phyloP scores from a whole-genome alignment of 2,113 vertebrate species.

The Apus apus region DNA sequence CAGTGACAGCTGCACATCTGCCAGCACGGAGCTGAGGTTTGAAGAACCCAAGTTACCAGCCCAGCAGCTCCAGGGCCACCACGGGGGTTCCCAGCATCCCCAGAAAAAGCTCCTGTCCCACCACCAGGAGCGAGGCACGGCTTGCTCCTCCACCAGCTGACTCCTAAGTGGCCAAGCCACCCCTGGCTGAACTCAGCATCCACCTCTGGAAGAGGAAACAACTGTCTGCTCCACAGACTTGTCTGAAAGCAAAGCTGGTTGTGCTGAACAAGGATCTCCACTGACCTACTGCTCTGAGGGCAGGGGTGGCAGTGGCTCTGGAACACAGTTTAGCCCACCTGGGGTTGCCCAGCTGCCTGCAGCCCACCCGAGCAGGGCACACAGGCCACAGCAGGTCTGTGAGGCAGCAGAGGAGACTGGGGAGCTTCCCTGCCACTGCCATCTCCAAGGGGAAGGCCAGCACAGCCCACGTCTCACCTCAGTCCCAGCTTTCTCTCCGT shows the following conservation, averaged over 20 bases:
- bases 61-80: not conserved
- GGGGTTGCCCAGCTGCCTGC: too few relatives aligned
- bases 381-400: too few relatives aligned
- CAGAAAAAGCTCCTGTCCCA: not conserved
- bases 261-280: not conserved
- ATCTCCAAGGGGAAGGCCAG: too few relatives aligned
- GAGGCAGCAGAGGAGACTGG: too few relatives aligned
- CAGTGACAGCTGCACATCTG: too few relatives aligned
- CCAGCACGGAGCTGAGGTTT: not conserved
- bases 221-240: not conserved
- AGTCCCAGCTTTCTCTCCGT: too few relatives aligned
- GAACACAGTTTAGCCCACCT: too few relatives aligned
- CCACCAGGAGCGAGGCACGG: not conserved
- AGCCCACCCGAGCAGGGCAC: too few relatives aligned
- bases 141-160: not conserved
- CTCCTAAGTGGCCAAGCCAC: not conserved
- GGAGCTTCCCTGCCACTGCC: too few relatives aligned
- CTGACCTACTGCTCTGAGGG: too few relatives aligned
- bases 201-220: not conserved
- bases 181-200: not conserved
- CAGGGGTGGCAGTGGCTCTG: too few relatives aligned
- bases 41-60: not conserved
- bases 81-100: fast-evolving
- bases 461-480: too few relatives aligned
- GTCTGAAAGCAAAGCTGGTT: not conserved